Percentiles rank a stretch among this genome's conserved stretches.
phyloP scores from a whole-genome alignment of 2,888 invertebrate species.

The Tromatobia lineatoria region DNA sequence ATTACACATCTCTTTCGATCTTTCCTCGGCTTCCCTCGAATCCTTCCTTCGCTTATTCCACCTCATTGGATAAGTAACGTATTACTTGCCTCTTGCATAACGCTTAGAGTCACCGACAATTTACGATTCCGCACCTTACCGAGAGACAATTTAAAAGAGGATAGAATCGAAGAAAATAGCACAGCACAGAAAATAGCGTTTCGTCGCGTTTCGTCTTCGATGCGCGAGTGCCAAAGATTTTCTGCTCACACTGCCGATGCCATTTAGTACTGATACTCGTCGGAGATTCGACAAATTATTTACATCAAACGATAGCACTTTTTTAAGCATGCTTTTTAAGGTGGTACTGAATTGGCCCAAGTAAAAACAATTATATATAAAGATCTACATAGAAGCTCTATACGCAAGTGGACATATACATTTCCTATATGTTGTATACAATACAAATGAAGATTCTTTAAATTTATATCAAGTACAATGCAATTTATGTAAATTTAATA shows the following conservation, averaged over 20 bases:
- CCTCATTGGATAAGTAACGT: not conserved
- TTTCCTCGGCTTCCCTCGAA: conserved; percentile 16
- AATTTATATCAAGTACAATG: too few relatives aligned
- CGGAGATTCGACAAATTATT: conserved; percentile 13
- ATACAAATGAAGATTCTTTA: too few relatives aligned
- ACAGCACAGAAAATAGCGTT: not conserved
- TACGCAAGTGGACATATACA: too few relatives aligned
- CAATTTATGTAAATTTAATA: too few relatives aligned
- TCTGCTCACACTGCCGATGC: not conserved
- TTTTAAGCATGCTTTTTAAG: not conserved
- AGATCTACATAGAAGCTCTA: too few relatives aligned
- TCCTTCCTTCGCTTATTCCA: conserved; percentile 1
- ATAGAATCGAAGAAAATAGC: not conserved
- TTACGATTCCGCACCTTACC: conserved; percentile 51
- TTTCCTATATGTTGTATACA: too few relatives aligned
- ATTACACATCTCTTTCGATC: conserved; percentile 47
- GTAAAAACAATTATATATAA: too few relatives aligned
- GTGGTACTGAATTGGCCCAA: too few relatives aligned
- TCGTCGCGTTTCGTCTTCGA: conserved; percentile 20
- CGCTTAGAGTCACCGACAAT: conserved; percentile 35
- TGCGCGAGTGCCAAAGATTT: conserved; percentile 34
- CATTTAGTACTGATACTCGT: not conserved
- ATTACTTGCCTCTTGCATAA: conserved; percentile 21
- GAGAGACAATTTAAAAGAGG: conserved; percentile 38
- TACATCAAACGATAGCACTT: not conserved